Evolutionary conservation across 2,113 vertebrate genomes (phyloP), one percentile per base, ranked within the genome.

Genomic region (Propithecus coquereli): DNA sequence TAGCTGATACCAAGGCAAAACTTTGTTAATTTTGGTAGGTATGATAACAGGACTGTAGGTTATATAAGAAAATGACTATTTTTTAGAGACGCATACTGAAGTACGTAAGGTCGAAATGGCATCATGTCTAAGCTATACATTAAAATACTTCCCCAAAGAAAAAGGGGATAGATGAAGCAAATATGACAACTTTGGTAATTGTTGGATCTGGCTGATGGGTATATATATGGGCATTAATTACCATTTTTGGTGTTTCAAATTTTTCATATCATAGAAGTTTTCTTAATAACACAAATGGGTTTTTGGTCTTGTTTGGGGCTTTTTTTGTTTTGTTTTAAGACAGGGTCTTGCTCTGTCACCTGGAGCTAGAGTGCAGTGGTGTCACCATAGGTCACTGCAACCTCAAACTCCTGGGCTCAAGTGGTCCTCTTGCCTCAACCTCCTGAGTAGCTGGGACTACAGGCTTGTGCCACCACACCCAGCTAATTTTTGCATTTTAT

Each of bases 1-100:
- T 89, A 89, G 91, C 80, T 89, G 82, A 90, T 70, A 94, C 34
- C 93, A 65, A 92, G 40, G 86, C 85, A 84, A 65, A 16, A 71
- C 89, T 90, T 77, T 86, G 73, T 92, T 93, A 85, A 70, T 88
- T 89, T 70, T 84, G 65, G 74, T 87, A 90, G 25, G 30, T 91
- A 54, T 91, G 86, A 90, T 94, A 73, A 94, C 83, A 61, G 77
- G 91, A 88, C 45, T 93, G 8, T 83, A 43, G 34, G 34, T 96
- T 94, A 94, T 81, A 6, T 96, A 96, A 97, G 91, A 87, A 95
- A 95, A 88, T 70, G 93, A 89, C 77, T 8, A 4, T 59, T 87
- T 93, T 95, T 88, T 54, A 54, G 90, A 94, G 81, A 47, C 66
- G 87, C 50, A 50, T 30, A 61, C 90, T 73, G 32, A 91, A 95